A percentile compares a stretch with the other conserved stretches of the same genome.
Evolutionary conservation across 2,113 vertebrate species (phyloP).

Genomic region (Lathamus discolor): DNA sequence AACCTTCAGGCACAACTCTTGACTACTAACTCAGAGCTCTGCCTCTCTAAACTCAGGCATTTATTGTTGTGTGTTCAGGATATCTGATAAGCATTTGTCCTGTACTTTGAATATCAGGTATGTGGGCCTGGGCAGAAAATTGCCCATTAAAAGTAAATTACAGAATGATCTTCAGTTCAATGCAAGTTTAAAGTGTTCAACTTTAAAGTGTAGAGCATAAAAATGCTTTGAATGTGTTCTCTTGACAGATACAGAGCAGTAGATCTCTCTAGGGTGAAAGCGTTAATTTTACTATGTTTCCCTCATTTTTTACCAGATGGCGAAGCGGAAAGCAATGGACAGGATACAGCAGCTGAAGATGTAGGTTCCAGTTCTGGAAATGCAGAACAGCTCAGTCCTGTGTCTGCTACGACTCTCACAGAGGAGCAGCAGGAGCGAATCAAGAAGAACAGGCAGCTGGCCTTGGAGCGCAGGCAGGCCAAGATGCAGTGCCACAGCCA

Average conservation of each 20-base stretch:
- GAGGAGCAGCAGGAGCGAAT: conserved; percentile 87
- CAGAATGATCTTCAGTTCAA: not conserved
- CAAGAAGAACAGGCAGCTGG: conserved; percentile 83
- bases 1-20: not conserved
- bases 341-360: conserved; percentile 27
- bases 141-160: not conserved
- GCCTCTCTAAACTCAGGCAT: not conserved
- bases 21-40: not conserved
- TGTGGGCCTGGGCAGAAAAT: not conserved
- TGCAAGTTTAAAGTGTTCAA: not conserved
- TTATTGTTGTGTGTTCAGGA: not conserved
- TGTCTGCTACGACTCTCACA: conserved; percentile 71
- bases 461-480: conserved; percentile 84
- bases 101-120: not conserved
- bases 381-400: not conserved
- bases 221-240: not conserved
- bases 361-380: conserved; percentile 3
- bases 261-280: not conserved
- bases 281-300: not conserved
- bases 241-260: not conserved
- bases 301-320: conserved; percentile 18
- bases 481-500: conserved; percentile 76
- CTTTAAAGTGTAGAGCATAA: not conserved
- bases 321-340: not conserved
- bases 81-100: not conserved